Evolutionary conservation across 2,888 invertebrate genomes (phyloP), one percentile per base, ranked within the genome.

Genomic region (Tholera decimalis): DNA sequence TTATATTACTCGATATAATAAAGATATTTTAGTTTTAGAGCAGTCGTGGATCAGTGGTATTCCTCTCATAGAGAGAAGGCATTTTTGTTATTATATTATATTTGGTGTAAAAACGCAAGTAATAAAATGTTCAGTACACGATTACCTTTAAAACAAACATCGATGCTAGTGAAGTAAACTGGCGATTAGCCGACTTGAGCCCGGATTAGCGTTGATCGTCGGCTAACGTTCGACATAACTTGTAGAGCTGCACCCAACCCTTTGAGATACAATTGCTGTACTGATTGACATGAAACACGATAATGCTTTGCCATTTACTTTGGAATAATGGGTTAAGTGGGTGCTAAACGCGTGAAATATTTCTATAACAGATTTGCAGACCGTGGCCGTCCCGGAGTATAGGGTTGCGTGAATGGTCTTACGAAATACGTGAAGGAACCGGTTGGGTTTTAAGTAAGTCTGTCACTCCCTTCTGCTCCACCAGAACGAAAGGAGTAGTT

Each of bases 211-310:
- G 26, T 59, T 39, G 50, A 72, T 55, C 49, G 44, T 46, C 43
- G 24, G 35, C 37, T 56, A 44, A 56, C 63, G 69, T 37, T 47
- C 24, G 46, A 24, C 22, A 59, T 39, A 49, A 46, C 20, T 24
- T 30, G 47, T 37, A 56, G 18, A 33, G 18, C 47, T 22, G 68
- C 24, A 43, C 20, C 43, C 37, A 26, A 24, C 24, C 43, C 44
- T 46, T 26, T 13, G 26, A 46, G 44, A 68, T 58, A 69, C 46
- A 69, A 49, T 47, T 28, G 24, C 2, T 22, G 24, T 15, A 51
- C 33, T 67, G 69, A 53, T 53, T 59, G 70, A 60, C 67, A 22
- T 68, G 41, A 66, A 49, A 57, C 41, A 66, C 57, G 47, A 67
- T 67, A 66, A 66, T 67, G 57, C 1, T 22, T 49, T 41, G 41